These are phyloP conservation scores for Calycopis cecrops DNA, from an alignment of 1,140 invertebrate genomes.

Conservation along the genomic window DNA sequence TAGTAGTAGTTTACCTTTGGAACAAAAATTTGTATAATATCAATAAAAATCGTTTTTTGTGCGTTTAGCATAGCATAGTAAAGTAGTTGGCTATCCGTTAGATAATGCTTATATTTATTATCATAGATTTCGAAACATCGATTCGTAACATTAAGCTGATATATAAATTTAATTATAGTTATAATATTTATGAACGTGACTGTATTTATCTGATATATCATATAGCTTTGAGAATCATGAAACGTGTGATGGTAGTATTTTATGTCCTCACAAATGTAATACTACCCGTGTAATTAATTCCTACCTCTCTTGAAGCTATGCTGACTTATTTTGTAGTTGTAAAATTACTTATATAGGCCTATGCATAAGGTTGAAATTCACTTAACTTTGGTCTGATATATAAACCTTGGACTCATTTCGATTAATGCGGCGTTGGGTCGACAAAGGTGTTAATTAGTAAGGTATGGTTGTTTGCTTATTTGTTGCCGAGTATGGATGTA, in stretches of 20 bases:
- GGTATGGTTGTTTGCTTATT: slow-evolving; percentile 8
- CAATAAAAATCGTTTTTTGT: too few species aligned
- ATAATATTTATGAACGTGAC: too few species aligned
- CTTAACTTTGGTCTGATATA: slow-evolving; percentile 1
- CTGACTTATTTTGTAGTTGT: slow-evolving; percentile 11
- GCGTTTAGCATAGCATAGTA: too few species aligned
- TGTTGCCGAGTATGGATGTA: slow-evolving; percentile 3
- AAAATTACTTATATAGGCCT: slow-evolving; percentile 17
- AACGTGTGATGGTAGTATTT: slow-evolving; percentile 15
- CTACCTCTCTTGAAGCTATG: slow-evolving; percentile 23
- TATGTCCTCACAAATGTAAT: slow-evolving; percentile 19
- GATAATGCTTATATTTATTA: too few species aligned
- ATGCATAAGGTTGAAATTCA: slow-evolving; percentile 12
- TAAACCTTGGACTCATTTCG: slow-evolving; percentile 5
- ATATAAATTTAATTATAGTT: too few species aligned
- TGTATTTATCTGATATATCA: too few species aligned
- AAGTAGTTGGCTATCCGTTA: too few species aligned
- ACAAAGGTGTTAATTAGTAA: slow-evolving; percentile 12
- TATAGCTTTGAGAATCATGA: too few species aligned
- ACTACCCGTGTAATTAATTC: slow-evolving; percentile 30
- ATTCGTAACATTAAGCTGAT: too few species aligned
- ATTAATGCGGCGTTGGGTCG: slow-evolving; percentile 9
- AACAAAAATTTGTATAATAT: too few species aligned
- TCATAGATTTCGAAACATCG: too few species aligned
- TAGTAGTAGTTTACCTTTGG: too few species aligned